Percentiles rank a stretch among this genome's conserved stretches.
Evolutionary conservation across 2,113 vertebrate genomes (phyloP).

Genomic region (Cryptotis parvus): DNA sequence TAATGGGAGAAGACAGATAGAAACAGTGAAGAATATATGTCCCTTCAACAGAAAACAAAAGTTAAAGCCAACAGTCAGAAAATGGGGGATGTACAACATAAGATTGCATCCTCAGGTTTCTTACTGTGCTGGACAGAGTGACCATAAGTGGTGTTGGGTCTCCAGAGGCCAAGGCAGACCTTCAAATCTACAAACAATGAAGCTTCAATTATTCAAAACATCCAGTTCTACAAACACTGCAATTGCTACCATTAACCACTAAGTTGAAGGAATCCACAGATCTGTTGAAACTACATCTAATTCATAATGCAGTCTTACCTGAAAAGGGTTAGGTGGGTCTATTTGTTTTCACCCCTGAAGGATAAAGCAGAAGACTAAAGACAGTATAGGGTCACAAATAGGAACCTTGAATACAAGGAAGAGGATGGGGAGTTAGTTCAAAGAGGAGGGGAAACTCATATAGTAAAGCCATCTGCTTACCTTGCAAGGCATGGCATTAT

Average conservation of each 20-base stretch:
- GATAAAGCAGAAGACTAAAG: constrained; percentile 78
- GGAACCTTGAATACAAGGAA: neutral
- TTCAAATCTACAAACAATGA: no score
- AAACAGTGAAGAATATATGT: neutral
- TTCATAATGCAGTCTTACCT: neutral
- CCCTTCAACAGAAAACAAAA: neutral
- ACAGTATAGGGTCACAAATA: constrained; percentile 62
- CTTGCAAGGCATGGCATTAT: no score
- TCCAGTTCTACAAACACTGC: neutral
- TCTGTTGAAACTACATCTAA: neutral
- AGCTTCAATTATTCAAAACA: no score
- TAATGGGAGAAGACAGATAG: neutral
- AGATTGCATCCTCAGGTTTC: no score
- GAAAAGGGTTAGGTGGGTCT: constrained; percentile 80
- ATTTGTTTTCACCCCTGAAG: constrained; percentile 89
- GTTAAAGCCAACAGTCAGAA: neutral
- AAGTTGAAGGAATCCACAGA: neutral
- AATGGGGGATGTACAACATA: no score
- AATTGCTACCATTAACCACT: neutral
- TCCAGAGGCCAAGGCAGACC: neutral
- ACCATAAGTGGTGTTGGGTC: neutral
- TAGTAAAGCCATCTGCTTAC: constrained; percentile 37
- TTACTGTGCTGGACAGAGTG: neutral
- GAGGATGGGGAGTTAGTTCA: no score
- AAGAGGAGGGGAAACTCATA: constrained; percentile 65